Conservation (phyloP, 2,888 invertebrate species). For the Zygaena filipendulae region DNA sequence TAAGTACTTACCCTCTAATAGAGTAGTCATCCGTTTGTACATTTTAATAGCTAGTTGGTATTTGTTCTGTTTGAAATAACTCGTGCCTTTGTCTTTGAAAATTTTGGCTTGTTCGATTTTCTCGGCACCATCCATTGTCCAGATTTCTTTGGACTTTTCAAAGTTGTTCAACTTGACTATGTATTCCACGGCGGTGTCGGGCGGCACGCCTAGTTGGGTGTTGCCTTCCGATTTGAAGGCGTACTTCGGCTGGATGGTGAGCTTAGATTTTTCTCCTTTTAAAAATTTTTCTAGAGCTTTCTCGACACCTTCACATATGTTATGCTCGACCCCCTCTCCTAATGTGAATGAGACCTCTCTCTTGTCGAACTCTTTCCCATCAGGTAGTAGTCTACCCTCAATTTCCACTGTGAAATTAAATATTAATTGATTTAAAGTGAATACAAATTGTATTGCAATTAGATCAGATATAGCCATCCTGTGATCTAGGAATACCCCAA, state of each 20-base stretch:
- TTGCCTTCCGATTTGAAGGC: slow-evolving; percentile 83
- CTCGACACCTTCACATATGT: slow-evolving; percentile 86
- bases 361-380: slow-evolving; percentile 81
- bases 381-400: slow-evolving; percentile 63
- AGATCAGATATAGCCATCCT: no score
- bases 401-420: slow-evolving; percentile 79
- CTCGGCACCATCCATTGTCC: slow-evolving; percentile 84
- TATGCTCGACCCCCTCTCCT: slow-evolving; percentile 85
- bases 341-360: slow-evolving; percentile 83
- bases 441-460: neutral
- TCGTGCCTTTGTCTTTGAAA: slow-evolving; percentile 91
- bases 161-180: slow-evolving; percentile 84
- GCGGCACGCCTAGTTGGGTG: slow-evolving; percentile 76
- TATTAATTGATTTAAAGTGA: neutral
- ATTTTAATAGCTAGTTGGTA: slow-evolving; percentile 83
- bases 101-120: slow-evolving; percentile 84
- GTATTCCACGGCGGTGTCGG: slow-evolving; percentile 83
- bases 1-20: slow-evolving; percentile 66
- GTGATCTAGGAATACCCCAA: no score
- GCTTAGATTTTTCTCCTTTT: slow-evolving; percentile 79
- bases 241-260: slow-evolving; percentile 80
- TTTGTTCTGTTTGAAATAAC: slow-evolving; percentile 86
- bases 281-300: slow-evolving; percentile 83
- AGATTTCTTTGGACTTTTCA: slow-evolving; percentile 82
- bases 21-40: slow-evolving; percentile 81